These are phyloP conservation scores for Petrosia ficiformis DNA, from an alignment of 37 sponge, comb jelly and placozoan genomes.

Conservation along the genomic window DNA sequence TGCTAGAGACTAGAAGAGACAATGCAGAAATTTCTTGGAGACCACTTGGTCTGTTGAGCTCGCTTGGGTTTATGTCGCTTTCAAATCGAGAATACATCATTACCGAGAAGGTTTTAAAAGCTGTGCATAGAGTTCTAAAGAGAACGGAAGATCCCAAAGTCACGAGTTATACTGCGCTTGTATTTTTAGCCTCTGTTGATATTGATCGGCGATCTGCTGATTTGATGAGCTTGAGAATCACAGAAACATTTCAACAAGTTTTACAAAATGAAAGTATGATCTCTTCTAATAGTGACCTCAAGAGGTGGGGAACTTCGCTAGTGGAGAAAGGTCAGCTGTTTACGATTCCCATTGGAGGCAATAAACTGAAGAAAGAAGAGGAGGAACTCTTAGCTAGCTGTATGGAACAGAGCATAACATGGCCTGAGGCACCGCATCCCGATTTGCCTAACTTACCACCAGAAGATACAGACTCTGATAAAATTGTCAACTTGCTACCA, in stretches of 20 bases:
- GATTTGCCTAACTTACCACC: not conserved
- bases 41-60: conserved; percentile 61
- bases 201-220: conserved; percentile 34
- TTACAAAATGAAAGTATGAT: conserved; percentile 26
- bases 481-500: not conserved
- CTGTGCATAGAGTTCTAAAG: conserved; percentile 24
- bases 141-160: conserved; percentile 44
- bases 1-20: conserved; percentile 25
- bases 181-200: conserved; percentile 54
- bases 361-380: not conserved
- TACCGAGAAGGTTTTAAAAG: conserved; percentile 29
- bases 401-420: not conserved
- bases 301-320: conserved; percentile 59
- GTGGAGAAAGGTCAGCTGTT: conserved; percentile 64
- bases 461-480: not conserved
- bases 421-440: conserved; percentile 1
- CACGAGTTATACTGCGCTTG: conserved; percentile 55
- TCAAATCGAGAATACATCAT: conserved; percentile 44
- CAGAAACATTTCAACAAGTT: conserved; percentile 11
- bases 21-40: conserved; percentile 59
- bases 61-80: conserved; percentile 70
- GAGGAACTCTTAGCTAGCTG: not conserved
- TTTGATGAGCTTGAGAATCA: conserved; percentile 30
- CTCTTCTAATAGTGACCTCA: conserved; percentile 40
- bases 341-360: conserved; percentile 21